Base-by-base conservation (phyloP, 2,888 invertebrate genomes). In the Drosophila nr. medialis region DNA sequence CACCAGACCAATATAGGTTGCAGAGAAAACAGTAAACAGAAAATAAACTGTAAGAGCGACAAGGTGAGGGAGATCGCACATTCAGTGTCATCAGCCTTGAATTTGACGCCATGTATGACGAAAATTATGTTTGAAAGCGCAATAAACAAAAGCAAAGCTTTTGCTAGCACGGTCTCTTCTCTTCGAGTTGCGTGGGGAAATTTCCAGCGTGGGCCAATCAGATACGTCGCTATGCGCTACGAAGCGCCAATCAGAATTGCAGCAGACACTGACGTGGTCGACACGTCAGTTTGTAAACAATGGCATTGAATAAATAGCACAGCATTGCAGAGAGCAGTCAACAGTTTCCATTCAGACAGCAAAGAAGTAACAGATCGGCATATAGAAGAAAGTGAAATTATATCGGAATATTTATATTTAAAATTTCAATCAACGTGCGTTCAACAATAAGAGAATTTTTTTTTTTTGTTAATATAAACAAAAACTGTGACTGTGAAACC, bases 311-410 rank as follows among this genome's bases (percentile, higher is more conserved):
- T 92, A 92, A 92, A 91, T 91, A 91, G 89, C 90, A 88, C 64
- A 80, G 85, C 76, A 30, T 8, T 15, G 49, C 36, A n/a, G 80
- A 88, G 86, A 84, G 89, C 85, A 75, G 61, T 38, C 86, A 84
- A 91, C 92, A 93, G 90, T 93, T 92, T 82, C 78, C 89, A 88
- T 86, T 88, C 77, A 90, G 72, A 91, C 80, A 85, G 75, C 90
- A 86, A 84, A 90, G 82, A 86, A 86, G 78, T 77, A 81, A 84
- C 72, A 83, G 60, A 76, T 49, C 65, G 62, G 65, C 60, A 77
- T 55, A 67, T 34, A 76, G 59, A 72, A 74, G 42, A 42, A 56
- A 74, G 27, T 29, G 36, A 30, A 32, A 61, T 53, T 62, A 29
- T 42, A 63, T 71, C 66, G 48, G 50, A 70, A 63, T 54, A 67